phyloP scores from a whole-genome alignment of 2,113 vertebrate genomes.

The Garra rufa region DNA sequence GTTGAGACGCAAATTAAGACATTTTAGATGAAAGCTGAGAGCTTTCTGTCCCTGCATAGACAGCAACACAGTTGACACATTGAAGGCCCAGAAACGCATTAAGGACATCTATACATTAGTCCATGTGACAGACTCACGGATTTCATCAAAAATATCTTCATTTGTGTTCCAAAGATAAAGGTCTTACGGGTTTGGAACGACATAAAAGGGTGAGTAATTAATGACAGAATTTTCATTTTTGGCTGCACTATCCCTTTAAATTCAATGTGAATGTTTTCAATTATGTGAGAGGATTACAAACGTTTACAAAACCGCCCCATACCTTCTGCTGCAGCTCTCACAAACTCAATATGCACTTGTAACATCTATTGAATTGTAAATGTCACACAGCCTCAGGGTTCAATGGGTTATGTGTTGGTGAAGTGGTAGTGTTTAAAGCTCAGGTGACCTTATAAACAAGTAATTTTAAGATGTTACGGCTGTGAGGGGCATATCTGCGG shows the following conservation, averaged over 20 bases:
- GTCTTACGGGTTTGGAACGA: no score
- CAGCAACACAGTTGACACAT: no score
- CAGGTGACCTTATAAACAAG: constrained; percentile 30
- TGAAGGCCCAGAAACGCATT: no score
- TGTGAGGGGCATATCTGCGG: not conserved
- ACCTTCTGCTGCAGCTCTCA: constrained; percentile 11
- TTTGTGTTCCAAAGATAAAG: no score
- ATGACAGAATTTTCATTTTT: no score
- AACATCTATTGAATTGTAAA: constrained; percentile 36
- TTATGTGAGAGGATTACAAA: not conserved
- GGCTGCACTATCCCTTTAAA: not conserved
- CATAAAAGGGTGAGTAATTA: no score
- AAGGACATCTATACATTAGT: no score
- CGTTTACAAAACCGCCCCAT: not conserved
- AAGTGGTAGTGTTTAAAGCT: constrained; percentile 30
- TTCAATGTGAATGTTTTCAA: not conserved
- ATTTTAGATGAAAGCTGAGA: no score
- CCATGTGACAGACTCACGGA: no score
- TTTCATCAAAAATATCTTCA: no score
- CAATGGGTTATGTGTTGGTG: not conserved
- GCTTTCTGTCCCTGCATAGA: no score
- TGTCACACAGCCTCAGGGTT: constrained; percentile 31
- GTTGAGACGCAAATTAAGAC: no score
- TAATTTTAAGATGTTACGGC: constrained; percentile 13
- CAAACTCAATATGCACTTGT: constrained; percentile 30